These are phyloP conservation scores for Lasioglossum villosulum DNA, from an alignment of 2,888 invertebrate species.

Conservation along the genomic window DNA sequence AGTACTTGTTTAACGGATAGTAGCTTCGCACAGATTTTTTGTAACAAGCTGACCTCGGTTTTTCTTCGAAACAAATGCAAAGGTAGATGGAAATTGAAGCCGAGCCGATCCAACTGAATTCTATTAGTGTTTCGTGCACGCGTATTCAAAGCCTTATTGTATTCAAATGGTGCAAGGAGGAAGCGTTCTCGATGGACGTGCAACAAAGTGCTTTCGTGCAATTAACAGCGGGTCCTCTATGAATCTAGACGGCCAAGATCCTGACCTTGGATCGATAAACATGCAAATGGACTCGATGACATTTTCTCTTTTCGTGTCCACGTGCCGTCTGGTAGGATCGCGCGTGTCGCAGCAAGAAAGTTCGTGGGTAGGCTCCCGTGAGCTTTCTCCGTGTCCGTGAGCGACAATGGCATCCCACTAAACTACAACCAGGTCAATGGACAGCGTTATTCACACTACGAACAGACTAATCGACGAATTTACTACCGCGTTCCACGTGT, in stretches of 20 bases:
- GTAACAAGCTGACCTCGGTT: neutral
- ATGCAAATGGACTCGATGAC: constrained; percentile 26
- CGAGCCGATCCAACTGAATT: neutral
- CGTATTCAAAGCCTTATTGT: neutral
- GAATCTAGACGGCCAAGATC: constrained; percentile 31
- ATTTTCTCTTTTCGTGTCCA: constrained; percentile 50
- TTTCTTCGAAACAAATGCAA: neutral
- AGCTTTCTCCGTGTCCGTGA: constrained; percentile 43
- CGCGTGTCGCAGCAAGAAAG: constrained; percentile 26
- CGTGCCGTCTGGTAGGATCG: constrained; percentile 4
- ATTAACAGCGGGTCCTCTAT: neutral
- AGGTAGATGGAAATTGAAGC: neutral
- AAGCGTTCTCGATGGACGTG: neutral
- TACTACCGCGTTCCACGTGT: neutral
- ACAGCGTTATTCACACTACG: neutral
- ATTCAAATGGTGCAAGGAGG: neutral
- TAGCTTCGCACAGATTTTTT: too few relatives aligned
- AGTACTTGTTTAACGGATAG: too few relatives aligned
- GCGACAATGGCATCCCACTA: constrained; percentile 49
- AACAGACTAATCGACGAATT: neutral
- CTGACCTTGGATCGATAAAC: constrained; percentile 39
- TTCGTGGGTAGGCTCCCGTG: constrained; percentile 33
- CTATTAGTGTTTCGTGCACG: neutral
- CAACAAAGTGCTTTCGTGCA: neutral
- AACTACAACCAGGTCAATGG: constrained; percentile 15